These are phyloP conservation scores for Pachyrhynchus sulphureomaculatus DNA, from an alignment of 1,140 invertebrate species.

Conservation along the genomic window DNA sequence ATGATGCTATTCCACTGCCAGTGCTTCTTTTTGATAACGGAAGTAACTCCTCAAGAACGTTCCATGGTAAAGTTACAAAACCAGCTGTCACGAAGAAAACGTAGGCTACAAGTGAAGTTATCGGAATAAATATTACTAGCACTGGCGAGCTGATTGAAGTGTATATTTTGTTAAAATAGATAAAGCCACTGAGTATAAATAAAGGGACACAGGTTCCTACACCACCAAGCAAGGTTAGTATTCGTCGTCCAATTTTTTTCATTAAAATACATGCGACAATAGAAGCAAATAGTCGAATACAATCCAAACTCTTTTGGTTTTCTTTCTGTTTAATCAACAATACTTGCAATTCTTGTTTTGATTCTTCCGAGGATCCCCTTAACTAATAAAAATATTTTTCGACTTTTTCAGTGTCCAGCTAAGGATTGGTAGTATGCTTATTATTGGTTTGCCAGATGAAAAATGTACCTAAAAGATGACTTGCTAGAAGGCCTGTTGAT, in stretches of 20 bases:
- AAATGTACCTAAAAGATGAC: slow-evolving; percentile 62
- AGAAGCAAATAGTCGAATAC: slow-evolving; percentile 64
- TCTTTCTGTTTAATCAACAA: no score
- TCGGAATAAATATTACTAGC: no score
- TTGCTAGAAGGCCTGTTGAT: slow-evolving; percentile 55
- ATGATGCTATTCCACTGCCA: no score
- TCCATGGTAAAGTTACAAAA: slow-evolving; percentile 69
- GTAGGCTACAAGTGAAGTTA: no score
- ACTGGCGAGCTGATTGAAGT: slow-evolving; percentile 54
- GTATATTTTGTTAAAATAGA: no score
- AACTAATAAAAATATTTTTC: slow-evolving; percentile 53
- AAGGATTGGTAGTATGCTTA: slow-evolving; percentile 56
- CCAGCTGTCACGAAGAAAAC: no score
- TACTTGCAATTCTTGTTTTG: no score
- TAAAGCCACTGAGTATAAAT: no score
- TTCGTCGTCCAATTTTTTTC: no score
- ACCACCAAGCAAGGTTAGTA: no score
- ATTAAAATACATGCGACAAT: slow-evolving; percentile 58
- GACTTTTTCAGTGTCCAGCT: slow-evolving; percentile 55
- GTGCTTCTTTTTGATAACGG: slow-evolving; percentile 60
- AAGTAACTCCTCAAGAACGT: slow-evolving; percentile 67
- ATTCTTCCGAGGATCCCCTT: slow-evolving; percentile 53
- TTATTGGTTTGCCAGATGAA: slow-evolving; percentile 60
- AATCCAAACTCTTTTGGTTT: slow-evolving; percentile 51
- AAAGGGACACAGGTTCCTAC: no score